Percentiles rank a stretch among this genome's conserved stretches.
Evolutionary conservation across 2,113 vertebrate species (phyloP).

Genomic region (Melanerpes aurifrons): DNA sequence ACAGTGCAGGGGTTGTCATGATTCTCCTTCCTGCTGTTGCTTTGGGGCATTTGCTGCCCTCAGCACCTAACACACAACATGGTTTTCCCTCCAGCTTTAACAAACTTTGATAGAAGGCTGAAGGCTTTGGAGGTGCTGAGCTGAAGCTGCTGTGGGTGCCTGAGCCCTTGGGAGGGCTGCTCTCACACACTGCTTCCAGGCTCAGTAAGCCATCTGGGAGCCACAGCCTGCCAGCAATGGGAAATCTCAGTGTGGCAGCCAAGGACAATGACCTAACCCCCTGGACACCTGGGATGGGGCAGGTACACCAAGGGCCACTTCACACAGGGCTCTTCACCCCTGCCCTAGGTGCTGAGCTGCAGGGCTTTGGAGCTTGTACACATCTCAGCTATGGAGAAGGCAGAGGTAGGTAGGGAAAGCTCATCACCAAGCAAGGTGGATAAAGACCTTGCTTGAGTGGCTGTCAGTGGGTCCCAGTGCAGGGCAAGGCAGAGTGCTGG

Average conservation of each 20-base stretch:
- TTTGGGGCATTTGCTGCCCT: slow-evolving; percentile 18
- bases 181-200: neutral
- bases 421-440: neutral
- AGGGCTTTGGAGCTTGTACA: neutral
- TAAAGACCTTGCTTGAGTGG: too few species aligned
- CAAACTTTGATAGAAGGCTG: slow-evolving; percentile 6
- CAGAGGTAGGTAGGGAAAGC: neutral
- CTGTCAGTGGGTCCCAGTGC: too few species aligned
- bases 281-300: neutral
- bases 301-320: neutral
- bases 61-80: neutral
- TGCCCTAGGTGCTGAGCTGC: neutral
- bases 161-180: neutral
- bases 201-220: neutral
- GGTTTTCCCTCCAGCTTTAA: neutral
- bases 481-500: too few species aligned
- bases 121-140: slow-evolving; percentile 36
- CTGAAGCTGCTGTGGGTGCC: neutral
- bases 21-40: slow-evolving; percentile 3
- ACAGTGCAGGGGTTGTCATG: neutral
- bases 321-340: fast-evolving
- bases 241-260: neutral
- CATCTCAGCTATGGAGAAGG: neutral
- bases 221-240: neutral
- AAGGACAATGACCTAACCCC: neutral